Evolutionary conservation across 2,797 vertebrate species (phyloP).

Genomic region (Coreius guichenoti): DNA sequence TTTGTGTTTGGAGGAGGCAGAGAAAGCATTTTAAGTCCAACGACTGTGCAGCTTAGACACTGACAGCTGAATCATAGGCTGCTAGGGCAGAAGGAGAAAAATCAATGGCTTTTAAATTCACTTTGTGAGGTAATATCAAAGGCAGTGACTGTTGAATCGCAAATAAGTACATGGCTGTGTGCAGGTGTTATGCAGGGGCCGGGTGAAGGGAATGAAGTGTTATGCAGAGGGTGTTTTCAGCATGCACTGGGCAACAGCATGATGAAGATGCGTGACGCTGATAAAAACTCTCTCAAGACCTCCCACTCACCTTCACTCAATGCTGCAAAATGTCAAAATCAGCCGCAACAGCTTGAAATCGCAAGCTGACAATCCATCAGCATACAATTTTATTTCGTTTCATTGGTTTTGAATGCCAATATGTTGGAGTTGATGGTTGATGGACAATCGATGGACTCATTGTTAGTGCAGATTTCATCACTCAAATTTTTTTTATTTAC

Average conservation of each 20-base stretch:
- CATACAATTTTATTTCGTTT: slow-evolving; percentile 8
- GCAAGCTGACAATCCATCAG: background rate
- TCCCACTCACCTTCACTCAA: slow-evolving; percentile 50
- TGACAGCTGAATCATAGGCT: slow-evolving; percentile 56
- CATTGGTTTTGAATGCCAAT: background rate
- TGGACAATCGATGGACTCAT: background rate
- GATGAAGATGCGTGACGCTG: slow-evolving; percentile 49
- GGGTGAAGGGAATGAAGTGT: slow-evolving; percentile 32
- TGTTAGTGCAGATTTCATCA: background rate
- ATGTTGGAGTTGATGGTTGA: background rate
- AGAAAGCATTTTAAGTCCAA: slow-evolving; percentile 46
- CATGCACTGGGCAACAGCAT: slow-evolving; percentile 23
- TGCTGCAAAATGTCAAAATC: slow-evolving; percentile 26
- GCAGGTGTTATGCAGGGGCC: slow-evolving; percentile 41
- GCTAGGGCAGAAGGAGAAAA: slow-evolving; percentile 54
- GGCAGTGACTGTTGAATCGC: slow-evolving; percentile 43
- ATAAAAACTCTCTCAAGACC: slow-evolving; percentile 55
- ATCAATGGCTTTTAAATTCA: slow-evolving; percentile 62
- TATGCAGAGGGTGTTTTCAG: slow-evolving; percentile 47
- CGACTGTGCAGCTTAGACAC: slow-evolving; percentile 33
- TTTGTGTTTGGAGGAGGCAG: slow-evolving; percentile 42
- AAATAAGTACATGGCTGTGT: slow-evolving; percentile 23
- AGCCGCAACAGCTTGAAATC: slow-evolving; percentile 10
- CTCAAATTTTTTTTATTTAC: background rate
- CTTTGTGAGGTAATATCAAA: slow-evolving; percentile 58